Evolutionary conservation across 2,113 vertebrate species (phyloP).

Genomic region (Petrocephalus zakoni): DNA sequence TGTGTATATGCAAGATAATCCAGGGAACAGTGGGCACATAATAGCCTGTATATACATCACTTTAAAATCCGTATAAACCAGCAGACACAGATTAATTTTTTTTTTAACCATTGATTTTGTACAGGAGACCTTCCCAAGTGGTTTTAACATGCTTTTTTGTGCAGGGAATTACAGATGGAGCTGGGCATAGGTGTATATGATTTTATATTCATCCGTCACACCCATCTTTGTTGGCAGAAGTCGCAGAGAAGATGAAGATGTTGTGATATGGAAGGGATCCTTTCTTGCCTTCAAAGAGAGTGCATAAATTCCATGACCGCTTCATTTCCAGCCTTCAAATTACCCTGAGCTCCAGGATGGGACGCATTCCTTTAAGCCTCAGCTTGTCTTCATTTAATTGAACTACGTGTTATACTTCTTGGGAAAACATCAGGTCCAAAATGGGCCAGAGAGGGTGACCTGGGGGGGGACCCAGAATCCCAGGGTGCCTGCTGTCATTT

Average conservation of each 20-base stretch:
- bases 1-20: background rate
- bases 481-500: background rate
- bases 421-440: background rate
- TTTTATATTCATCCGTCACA: background rate
- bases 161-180: background rate
- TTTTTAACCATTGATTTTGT: background rate
- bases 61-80: background rate
- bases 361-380: conserved; percentile 59
- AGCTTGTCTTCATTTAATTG: conserved; percentile 41
- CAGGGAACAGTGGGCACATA: background rate
- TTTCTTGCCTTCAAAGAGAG: conserved; percentile 61
- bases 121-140: background rate
- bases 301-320: conserved; percentile 68
- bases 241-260: conserved; percentile 61
- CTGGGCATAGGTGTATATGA: background rate
- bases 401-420: conserved; percentile 16
- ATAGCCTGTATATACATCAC: background rate
- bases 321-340: conserved; percentile 63
- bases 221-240: conserved; percentile 49
- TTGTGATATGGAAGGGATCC: conserved; percentile 49
- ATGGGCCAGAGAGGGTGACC: background rate
- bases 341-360: conserved; percentile 64
- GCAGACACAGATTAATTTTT: background rate
- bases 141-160: background rate
- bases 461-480: background rate